Evolutionary conservation across 2,888 invertebrate species (phyloP).

Genomic region (Diplazon laetatorius): DNA sequence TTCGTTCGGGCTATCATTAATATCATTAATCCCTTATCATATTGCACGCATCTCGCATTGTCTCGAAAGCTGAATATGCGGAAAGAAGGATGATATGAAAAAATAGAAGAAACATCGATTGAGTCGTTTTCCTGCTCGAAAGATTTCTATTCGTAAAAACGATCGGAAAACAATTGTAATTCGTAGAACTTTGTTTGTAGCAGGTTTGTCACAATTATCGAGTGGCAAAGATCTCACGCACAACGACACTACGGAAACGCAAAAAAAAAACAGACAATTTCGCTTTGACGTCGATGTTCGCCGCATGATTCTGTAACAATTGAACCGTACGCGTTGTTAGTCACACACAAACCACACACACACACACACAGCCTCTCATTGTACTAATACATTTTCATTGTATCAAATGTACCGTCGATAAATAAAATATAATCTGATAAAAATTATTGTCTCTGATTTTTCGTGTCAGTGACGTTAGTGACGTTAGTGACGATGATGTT

Average conservation of each 20-base stretch:
- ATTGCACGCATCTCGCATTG: constrained; percentile 48
- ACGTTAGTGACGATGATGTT: no score
- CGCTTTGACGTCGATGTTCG: constrained; percentile 17
- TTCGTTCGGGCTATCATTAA: constrained; percentile 38
- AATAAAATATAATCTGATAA: constrained; percentile 71
- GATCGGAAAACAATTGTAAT: not conserved
- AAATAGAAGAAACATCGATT: not conserved
- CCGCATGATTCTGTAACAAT: constrained; percentile 33
- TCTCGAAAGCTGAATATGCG: constrained; percentile 18
- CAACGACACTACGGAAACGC: constrained; percentile 1
- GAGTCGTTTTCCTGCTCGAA: not conserved
- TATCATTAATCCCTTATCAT: constrained; percentile 37
- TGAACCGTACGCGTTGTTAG: constrained; percentile 43
- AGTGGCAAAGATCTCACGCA: constrained; percentile 34
- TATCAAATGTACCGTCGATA: constrained; percentile 75
- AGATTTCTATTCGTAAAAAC: not conserved
- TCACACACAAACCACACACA: no score
- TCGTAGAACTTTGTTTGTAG: not conserved
- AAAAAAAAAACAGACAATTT: constrained; percentile 19
- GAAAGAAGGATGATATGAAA: not conserved
- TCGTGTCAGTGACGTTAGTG: no score
- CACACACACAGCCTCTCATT: constrained; percentile 51
- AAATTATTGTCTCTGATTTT: not conserved
- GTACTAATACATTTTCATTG: constrained; percentile 69
- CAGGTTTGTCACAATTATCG: not conserved